phyloP scores from a whole-genome alignment of 2,888 invertebrate genomes.

The Oeneis ivallda region DNA sequence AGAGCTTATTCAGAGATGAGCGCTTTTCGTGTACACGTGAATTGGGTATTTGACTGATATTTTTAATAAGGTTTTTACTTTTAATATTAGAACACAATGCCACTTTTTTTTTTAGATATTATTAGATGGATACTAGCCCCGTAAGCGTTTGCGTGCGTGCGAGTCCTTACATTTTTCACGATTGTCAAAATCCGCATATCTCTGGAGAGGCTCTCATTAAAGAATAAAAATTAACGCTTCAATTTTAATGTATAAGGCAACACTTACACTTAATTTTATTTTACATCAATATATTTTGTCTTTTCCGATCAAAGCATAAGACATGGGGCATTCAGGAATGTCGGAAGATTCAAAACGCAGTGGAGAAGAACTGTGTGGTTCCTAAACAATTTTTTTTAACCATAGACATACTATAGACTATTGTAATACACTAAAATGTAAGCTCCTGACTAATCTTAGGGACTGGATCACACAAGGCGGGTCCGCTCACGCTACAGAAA shows the following conservation, averaged over 20 bases:
- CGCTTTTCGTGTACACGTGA: too few relatives aligned
- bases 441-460: slow-evolving; percentile 40
- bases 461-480: slow-evolving; percentile 38
- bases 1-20: too few relatives aligned
- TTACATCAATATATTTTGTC: slow-evolving; percentile 14
- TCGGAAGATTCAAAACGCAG: slow-evolving; percentile 28
- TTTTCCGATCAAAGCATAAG: slow-evolving; percentile 10
- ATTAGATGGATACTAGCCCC: too few relatives aligned
- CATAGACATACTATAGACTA: slow-evolving; percentile 28
- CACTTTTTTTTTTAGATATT: too few relatives aligned
- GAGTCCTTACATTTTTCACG: neutral
- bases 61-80: too few relatives aligned
- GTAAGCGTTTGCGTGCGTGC: too few relatives aligned
- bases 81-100: too few relatives aligned
- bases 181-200: neutral
- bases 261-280: slow-evolving; percentile 1
- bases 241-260: slow-evolving; percentile 5
- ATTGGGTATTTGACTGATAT: too few relatives aligned
- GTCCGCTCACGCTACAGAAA: neutral
- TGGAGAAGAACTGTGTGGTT: slow-evolving; percentile 23
- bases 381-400: slow-evolving; percentile 23
- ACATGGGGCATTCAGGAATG: slow-evolving; percentile 30
- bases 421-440: slow-evolving; percentile 32
- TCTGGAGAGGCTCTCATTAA: neutral
- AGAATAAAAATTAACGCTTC: neutral